phyloP scores from a whole-genome alignment of 1,140 invertebrate species.

The Microplitis mediator region DNA sequence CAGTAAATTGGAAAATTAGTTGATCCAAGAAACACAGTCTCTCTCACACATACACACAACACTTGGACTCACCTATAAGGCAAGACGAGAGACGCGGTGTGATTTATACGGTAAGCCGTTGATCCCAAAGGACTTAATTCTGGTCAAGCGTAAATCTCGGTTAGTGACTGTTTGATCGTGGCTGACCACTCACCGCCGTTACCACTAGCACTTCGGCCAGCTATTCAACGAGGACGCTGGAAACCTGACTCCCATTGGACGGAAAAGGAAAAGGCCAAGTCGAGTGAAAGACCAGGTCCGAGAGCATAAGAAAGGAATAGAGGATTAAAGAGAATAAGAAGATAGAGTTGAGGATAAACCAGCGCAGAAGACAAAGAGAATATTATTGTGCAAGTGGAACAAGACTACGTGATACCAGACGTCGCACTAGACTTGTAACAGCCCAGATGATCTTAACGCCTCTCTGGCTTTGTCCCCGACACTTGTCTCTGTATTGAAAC shows the following conservation, averaged over 20 bases:
- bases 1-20: not conserved
- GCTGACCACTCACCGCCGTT: conserved; percentile 30
- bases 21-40: not conserved
- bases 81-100: not conserved
- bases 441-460: conserved; percentile 17
- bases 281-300: not conserved
- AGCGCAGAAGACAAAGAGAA: not conserved
- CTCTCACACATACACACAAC: too few species aligned
- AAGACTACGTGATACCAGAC: not conserved
- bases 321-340: too few species aligned
- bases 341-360: too few species aligned
- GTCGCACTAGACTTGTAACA: not conserved
- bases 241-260: too few species aligned
- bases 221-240: too few species aligned
- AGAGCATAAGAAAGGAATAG: too few species aligned
- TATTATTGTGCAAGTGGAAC: not conserved
- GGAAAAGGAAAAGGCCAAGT: not conserved
- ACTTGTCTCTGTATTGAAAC: not conserved
- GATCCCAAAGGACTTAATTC: conserved; percentile 46
- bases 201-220: not conserved
- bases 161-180: conserved; percentile 50
- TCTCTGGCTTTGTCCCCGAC: conserved; percentile 9
- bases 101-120: conserved; percentile 32
- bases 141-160: conserved; percentile 46
- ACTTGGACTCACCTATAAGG: not conserved